Conservation (phyloP, 1,140 invertebrate genomes). For the Heliconius congener region DNA sequence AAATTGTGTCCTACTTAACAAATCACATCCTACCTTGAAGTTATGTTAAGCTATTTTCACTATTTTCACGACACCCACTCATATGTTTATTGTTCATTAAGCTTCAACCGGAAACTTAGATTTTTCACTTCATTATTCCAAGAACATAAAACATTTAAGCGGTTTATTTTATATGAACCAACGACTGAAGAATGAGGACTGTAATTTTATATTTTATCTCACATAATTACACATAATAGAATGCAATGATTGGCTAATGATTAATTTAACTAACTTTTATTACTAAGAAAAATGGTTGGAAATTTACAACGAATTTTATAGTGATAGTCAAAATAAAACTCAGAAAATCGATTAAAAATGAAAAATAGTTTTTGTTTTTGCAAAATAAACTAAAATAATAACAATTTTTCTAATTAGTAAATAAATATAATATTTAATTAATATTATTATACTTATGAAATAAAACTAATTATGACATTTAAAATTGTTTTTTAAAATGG, state of each 20-base stretch:
- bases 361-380: background rate
- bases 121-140: background rate
- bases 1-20: no score
- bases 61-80: background rate
- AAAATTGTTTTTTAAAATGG: no score
- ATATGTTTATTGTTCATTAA: background rate
- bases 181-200: background rate
- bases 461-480: no score
- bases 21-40: no score
- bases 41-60: background rate
- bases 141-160: background rate
- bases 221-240: conserved; percentile 5
- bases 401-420: no score
- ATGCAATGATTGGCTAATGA: background rate
- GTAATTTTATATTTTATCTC: conserved; percentile 2
- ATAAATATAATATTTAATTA: no score
- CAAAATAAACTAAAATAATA: background rate
- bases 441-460: no score
- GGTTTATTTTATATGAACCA: background rate
- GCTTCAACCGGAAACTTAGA: background rate
- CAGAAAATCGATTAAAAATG: background rate
- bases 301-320: background rate
- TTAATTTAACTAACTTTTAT: background rate
- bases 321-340: background rate
- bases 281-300: background rate